Conservation (phyloP, 1,140 invertebrate genomes). For the Cherax destructor region DNA sequence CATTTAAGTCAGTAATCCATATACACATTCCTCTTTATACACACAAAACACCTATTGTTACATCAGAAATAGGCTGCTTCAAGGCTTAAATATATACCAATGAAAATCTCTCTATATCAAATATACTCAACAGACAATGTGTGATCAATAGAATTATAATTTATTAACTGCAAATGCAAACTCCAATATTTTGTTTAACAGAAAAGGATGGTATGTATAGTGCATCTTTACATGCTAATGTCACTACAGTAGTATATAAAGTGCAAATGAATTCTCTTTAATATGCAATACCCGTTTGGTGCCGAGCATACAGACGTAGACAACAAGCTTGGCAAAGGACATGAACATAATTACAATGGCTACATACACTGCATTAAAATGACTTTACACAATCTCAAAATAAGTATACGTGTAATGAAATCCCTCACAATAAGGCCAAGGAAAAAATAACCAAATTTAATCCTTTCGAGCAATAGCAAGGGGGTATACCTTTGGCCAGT, state of each 20-base stretch:
- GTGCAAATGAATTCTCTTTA: neutral
- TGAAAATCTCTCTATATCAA: too few relatives aligned
- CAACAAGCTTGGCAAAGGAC: neutral
- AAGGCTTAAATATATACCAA: too few relatives aligned
- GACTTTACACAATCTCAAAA: neutral
- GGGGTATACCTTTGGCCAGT: neutral
- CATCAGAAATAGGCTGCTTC: too few relatives aligned
- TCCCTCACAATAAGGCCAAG: neutral
- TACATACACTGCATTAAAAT: neutral
- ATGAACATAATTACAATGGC: neutral
- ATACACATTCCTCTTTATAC: too few relatives aligned
- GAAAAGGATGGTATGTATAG: neutral
- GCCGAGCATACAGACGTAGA: neutral
- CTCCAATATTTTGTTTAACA: too few relatives aligned
- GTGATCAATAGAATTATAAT: too few relatives aligned
- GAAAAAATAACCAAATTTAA: neutral
- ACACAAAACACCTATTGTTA: too few relatives aligned
- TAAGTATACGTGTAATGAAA: neutral
- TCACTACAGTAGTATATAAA: neutral
- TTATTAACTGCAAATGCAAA: too few relatives aligned
- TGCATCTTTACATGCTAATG: neutral
- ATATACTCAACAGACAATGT: too few relatives aligned
- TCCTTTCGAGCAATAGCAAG: neutral
- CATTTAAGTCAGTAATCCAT: too few relatives aligned
- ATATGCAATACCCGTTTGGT: neutral